These are phyloP conservation scores for Caranx ignobilis DNA, from an alignment of 2,113 vertebrate species.

Conservation along the genomic window DNA sequence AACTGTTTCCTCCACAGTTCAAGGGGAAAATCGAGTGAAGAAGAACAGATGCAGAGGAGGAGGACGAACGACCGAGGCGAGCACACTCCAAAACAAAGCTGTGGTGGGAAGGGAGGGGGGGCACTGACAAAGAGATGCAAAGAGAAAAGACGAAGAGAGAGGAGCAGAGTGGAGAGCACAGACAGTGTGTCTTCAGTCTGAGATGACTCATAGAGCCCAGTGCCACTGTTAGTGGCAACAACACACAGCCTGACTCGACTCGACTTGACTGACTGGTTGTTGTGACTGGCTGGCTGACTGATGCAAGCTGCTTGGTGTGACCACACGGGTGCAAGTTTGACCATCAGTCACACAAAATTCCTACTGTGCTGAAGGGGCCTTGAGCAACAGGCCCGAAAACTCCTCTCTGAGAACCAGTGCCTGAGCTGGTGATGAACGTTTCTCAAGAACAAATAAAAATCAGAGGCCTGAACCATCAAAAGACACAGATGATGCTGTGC, in stretches of 20 bases:
- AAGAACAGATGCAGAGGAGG: constrained; percentile 9
- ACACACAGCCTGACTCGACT: constrained; percentile 35
- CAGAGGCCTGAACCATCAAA: neutral
- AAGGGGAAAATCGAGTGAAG: neutral
- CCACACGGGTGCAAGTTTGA: neutral
- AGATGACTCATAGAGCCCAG: constrained; percentile 66
- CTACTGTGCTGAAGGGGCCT: neutral
- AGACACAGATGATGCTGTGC: neutral
- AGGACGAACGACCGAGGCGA: neutral
- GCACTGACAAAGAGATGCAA: constrained; percentile 64
- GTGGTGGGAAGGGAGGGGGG: constrained; percentile 39
- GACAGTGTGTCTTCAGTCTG: constrained; percentile 70
- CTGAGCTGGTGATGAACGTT: neutral
- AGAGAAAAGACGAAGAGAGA: constrained; percentile 44
- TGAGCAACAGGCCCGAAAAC: neutral
- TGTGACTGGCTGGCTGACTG: constrained; percentile 14
- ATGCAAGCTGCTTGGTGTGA: neutral
- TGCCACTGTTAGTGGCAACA: constrained; percentile 46
- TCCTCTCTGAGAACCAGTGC: neutral
- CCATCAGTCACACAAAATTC: neutral
- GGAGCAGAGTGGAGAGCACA: constrained; percentile 28
- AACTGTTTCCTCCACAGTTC: neutral
- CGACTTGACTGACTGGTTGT: constrained; percentile 33
- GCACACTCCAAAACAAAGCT: constrained; percentile 55
- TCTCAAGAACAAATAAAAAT: neutral